These are phyloP conservation scores for Pollenia amentaria DNA, from an alignment of 2,888 invertebrate genomes.

Conservation along the genomic window DNA sequence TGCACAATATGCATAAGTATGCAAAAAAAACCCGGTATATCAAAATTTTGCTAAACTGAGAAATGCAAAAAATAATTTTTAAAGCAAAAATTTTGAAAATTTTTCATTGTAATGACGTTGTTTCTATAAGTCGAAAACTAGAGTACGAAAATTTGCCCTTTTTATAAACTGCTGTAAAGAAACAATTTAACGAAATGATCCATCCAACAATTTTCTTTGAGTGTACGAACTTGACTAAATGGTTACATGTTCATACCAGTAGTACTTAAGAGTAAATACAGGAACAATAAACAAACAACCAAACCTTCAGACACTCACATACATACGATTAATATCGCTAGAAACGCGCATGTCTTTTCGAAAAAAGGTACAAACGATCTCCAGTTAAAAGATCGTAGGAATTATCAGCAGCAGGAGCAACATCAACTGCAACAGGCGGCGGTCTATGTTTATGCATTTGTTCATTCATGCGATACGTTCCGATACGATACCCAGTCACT, in stretches of 20 bases:
- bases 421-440: conserved; percentile 47
- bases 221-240: conserved; percentile 42
- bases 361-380: conserved; percentile 49
- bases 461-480: conserved; percentile 64
- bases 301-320: conserved; percentile 16
- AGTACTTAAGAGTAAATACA: conserved; percentile 14
- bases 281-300: conserved; percentile 31
- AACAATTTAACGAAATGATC: neutral
- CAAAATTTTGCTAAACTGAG: too few species aligned
- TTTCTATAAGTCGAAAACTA: too few species aligned
- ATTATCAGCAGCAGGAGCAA: conserved; percentile 58
- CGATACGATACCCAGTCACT: conserved; percentile 50
- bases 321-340: conserved; percentile 35
- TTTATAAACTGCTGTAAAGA: too few species aligned
- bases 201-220: neutral
- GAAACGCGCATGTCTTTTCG: conserved; percentile 11
- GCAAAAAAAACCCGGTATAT: too few species aligned
- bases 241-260: neutral
- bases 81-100: too few species aligned
- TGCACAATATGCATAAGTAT: too few species aligned
- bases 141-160: too few species aligned
- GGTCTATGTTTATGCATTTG: conserved; percentile 60
- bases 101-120: too few species aligned
- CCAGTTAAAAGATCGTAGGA: conserved; percentile 56
- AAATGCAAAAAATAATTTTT: too few species aligned